Evolutionary conservation across 2,888 invertebrate species (phyloP).

Genomic region (Conchocele bisecta): DNA sequence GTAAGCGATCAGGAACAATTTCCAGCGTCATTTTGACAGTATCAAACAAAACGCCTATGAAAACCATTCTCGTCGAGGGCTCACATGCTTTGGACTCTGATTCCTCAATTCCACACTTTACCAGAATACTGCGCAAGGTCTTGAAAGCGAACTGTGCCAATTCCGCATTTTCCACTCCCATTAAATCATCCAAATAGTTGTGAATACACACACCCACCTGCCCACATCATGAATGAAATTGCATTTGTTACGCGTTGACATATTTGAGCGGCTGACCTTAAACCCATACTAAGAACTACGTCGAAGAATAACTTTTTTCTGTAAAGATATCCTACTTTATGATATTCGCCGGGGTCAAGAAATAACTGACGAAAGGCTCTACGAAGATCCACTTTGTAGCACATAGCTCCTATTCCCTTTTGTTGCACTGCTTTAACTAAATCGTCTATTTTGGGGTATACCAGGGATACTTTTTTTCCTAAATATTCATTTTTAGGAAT

Average conservation of each 20-base stretch:
- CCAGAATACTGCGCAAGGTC: background rate
- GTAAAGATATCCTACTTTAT: background rate
- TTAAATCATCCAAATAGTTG: slow-evolving; percentile 9
- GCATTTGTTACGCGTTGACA: slow-evolving; percentile 5
- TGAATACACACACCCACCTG: background rate
- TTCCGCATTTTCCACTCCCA: background rate
- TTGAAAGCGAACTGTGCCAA: background rate
- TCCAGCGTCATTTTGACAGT: slow-evolving; percentile 1
- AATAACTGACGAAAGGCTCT: background rate
- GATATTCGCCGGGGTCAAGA: background rate
- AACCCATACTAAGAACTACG: background rate
- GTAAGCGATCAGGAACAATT: slow-evolving; percentile 2
- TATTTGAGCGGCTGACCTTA: background rate
- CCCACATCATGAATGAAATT: background rate
- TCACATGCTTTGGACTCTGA: background rate
- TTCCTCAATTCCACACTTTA: slow-evolving; percentile 3
- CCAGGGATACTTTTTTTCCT: background rate
- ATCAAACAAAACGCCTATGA: slow-evolving; percentile 15
- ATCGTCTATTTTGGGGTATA: slow-evolving; percentile 5
- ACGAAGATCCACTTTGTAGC: background rate
- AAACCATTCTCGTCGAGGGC: slow-evolving; percentile 2
- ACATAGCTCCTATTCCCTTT: background rate
- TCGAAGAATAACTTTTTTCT: background rate
- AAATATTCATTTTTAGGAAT: background rate
- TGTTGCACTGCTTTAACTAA: background rate